Conservation (phyloP, 2,888 invertebrate genomes). For the Dasysyrphus albostriatus region DNA sequence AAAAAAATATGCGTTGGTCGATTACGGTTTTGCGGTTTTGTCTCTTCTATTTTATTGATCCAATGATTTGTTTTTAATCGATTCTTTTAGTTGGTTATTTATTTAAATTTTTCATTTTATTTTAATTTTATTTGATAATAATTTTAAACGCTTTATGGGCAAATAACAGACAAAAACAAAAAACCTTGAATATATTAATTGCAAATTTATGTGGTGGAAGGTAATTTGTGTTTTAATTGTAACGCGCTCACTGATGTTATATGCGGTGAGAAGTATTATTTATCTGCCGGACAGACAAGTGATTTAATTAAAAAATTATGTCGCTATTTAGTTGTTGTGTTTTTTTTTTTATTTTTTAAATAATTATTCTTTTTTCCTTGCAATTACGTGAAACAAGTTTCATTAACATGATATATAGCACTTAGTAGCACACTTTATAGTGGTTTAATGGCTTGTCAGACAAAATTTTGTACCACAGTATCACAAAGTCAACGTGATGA, state of each 20-base stretch:
- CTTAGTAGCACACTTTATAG: conserved; percentile 65
- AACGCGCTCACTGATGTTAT: conserved; percentile 34
- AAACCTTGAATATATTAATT: conserved; percentile 68
- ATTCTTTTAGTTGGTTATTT: conserved; percentile 44
- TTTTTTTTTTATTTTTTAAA: neutral
- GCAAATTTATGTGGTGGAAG: conserved; percentile 38
- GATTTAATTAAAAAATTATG: conserved; percentile 64
- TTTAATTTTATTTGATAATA: conserved; percentile 16
- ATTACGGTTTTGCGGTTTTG: conserved; percentile 19
- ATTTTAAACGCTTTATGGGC: conserved; percentile 31
- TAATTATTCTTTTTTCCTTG: conserved; percentile 21
- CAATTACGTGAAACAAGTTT: conserved; percentile 72
- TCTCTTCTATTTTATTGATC: conserved; percentile 41
- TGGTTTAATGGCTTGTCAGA: conserved; percentile 63
- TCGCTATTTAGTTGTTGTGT: conserved; percentile 37
- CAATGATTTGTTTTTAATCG: conserved; percentile 63
- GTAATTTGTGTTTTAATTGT: conserved; percentile 62
- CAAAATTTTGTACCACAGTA: conserved; percentile 55
- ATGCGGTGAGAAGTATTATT: conserved; percentile 22
- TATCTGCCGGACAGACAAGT: conserved; percentile 52
- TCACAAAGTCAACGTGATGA: conserved; percentile 38
- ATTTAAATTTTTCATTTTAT: conserved; percentile 19
- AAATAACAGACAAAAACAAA: neutral
- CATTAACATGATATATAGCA: conserved; percentile 74
- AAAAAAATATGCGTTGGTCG: conserved; percentile 33